Evolutionary conservation across 2,113 vertebrate species (phyloP).

Genomic region (Leptocoma aspasia): DNA sequence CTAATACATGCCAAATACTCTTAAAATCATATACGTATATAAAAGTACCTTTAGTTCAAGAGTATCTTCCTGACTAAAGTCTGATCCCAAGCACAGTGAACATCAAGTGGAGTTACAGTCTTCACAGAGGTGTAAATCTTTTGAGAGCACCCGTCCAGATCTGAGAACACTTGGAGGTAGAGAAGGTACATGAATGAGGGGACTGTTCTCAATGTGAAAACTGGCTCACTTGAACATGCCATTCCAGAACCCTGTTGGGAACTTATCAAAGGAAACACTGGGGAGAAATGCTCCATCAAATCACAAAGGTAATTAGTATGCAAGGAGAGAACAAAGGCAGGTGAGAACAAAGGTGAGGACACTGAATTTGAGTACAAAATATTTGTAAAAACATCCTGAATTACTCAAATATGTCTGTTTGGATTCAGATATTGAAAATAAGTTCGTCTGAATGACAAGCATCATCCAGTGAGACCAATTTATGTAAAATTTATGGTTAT

Average conservation of each 20-base stretch:
- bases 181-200: neutral
- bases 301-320: neutral
- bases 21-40: neutral
- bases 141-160: fast-evolving
- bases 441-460: neutral
- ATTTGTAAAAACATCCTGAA: neutral
- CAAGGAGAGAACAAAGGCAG: neutral
- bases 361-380: neutral
- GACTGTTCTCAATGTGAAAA: neutral
- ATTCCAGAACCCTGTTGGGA: neutral
- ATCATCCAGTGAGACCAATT: neutral
- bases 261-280: neutral
- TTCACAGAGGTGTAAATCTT: neutral
- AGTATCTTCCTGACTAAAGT: neutral
- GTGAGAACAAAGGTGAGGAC: neutral
- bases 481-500: neutral
- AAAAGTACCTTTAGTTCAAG: neutral
- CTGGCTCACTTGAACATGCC: neutral
- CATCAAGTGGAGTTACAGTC: neutral
- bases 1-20: neutral
- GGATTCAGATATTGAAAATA: neutral
- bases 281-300: neutral
- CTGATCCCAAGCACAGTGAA: neutral
- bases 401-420: neutral
- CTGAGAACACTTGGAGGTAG: neutral